Conservation (phyloP, 2,797 vertebrate genomes). For the Sebastes iracundus region DNA sequence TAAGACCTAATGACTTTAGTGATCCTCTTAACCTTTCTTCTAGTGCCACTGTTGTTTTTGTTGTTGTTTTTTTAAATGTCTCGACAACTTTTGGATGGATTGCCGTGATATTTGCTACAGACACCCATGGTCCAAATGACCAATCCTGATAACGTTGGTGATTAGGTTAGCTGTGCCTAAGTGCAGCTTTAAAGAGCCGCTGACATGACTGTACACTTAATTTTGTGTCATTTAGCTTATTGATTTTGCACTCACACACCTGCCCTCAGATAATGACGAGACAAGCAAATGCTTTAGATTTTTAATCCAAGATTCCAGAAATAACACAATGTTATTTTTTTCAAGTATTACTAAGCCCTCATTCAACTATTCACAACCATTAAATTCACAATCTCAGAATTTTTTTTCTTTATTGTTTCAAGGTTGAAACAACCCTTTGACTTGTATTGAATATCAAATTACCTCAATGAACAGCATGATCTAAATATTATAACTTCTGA, state of each 20-base stretch:
- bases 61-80: not conserved
- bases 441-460: constrained; percentile 10
- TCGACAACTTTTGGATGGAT: not conserved
- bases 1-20: not conserved
- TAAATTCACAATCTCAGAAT: not conserved
- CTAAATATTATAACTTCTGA: not conserved
- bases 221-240: not conserved
- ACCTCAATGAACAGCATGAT: not conserved
- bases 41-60: not conserved
- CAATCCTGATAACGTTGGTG: not conserved
- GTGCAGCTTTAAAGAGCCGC: not conserved
- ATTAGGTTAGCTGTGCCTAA: not conserved
- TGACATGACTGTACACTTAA: no score
- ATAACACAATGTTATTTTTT: not conserved
- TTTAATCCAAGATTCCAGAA: no score
- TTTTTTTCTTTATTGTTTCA: not conserved
- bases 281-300: not conserved
- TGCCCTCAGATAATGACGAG: not conserved
- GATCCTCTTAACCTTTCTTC: not conserved
- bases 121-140: not conserved
- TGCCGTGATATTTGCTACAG: not conserved
- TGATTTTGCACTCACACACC: not conserved
- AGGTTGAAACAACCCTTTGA: constrained; percentile 5
- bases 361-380: not conserved
- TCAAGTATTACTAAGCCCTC: not conserved